These are phyloP conservation scores for Phalacrocorax aristotelis DNA, from an alignment of 2,113 vertebrate genomes.

Conservation along the genomic window DNA sequence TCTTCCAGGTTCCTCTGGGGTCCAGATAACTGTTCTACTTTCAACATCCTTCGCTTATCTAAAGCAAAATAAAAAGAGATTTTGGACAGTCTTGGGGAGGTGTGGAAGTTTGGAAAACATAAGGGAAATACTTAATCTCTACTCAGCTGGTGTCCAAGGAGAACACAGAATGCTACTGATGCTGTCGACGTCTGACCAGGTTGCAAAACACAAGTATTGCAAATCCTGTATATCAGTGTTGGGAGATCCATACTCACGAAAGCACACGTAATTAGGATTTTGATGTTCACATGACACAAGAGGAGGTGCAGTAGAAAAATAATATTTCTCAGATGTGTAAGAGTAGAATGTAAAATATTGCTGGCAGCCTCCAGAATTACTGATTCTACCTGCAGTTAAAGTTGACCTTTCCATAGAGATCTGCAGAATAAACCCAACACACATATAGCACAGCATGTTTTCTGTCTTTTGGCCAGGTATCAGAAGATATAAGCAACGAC, in stretches of 20 bases:
- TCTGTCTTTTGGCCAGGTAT: neutral
- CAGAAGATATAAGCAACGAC: neutral
- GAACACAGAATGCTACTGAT: neutral
- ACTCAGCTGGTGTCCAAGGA: neutral
- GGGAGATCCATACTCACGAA: neutral
- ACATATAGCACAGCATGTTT: neutral
- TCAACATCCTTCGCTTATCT: neutral
- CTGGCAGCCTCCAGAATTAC: neutral
- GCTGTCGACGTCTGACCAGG: neutral
- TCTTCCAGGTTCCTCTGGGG: neutral
- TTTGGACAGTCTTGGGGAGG: neutral
- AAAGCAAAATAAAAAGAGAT: neutral
- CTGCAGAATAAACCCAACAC: neutral
- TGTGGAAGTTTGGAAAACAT: neutral
- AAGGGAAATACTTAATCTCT: neutral
- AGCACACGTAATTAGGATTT: neutral
- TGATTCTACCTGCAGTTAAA: neutral
- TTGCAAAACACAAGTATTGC: neutral
- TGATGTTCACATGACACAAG: neutral
- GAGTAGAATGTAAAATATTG: neutral
- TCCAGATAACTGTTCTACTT: neutral
- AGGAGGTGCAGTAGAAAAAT: neutral
- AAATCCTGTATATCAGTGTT: neutral
- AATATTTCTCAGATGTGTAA: neutral
- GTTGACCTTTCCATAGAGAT: neutral